Evolutionary conservation across 2,888 invertebrate genomes (phyloP).

Genomic region (Lingula anatina): DNA sequence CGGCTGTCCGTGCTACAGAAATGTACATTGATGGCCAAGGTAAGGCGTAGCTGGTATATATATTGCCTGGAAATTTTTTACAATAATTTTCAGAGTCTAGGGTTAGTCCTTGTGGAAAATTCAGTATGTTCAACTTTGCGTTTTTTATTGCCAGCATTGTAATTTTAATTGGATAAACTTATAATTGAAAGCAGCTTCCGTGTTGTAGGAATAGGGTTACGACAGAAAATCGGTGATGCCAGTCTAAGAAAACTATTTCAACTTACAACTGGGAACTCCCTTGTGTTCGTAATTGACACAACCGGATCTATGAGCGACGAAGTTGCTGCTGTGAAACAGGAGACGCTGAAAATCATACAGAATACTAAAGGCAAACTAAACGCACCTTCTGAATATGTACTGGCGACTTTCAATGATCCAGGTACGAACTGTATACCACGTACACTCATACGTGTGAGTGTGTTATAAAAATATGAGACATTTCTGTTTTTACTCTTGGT

Average conservation of each 20-base stretch:
- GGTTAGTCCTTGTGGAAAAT: no score
- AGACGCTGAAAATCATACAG: constrained; percentile 17
- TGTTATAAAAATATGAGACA: no score
- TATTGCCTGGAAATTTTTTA: no score
- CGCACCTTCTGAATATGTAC: constrained; percentile 23
- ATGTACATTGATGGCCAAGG: not conserved
- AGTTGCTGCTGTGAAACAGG: constrained; percentile 17
- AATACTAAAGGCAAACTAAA: constrained; percentile 15
- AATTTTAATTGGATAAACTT: no score
- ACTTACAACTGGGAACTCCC: constrained; percentile 9
- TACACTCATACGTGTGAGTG: no score
- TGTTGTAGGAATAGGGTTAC: constrained; percentile 1
- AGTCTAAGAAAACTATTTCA: constrained; percentile 1
- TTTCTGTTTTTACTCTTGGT: no score
- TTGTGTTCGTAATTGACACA: constrained; percentile 28
- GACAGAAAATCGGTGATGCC: not conserved
- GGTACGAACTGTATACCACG: no score
- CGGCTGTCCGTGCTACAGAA: constrained; percentile 22
- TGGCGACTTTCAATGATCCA: constrained; percentile 25
- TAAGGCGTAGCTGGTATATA: no score
- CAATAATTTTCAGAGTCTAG: no score
- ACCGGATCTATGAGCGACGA: constrained; percentile 22
- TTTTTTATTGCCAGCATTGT: no score
- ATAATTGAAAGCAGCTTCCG: no score
- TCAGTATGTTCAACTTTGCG: no score